Evolutionary conservation across 2,888 invertebrate species (phyloP), one percentile per base, ranked within the genome.

Genomic region (Slavum lentiscoides): DNA sequence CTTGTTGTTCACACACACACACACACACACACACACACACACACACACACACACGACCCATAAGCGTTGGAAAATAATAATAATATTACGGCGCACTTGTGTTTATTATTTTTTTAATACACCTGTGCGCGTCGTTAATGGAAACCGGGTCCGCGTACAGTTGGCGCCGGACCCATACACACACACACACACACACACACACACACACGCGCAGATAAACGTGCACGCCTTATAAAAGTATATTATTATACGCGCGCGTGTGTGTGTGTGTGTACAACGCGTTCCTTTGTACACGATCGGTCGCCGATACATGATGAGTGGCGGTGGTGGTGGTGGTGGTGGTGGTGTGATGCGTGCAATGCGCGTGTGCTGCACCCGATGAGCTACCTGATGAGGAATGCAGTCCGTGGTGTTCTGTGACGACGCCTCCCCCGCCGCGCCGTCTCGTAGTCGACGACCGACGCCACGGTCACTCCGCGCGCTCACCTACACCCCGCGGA

Each of bases 61-160:
- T 70, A 68, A 70, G 70, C 77, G 62, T 64, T 59, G 49, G 49
- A 76, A 59, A 43, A 43, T 43, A 43, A 43, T 43, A 7, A 43
- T 43, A 43, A 67, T 55, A 67, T 67, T 55, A 39, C 55, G 37
- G n/a, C 9, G 3, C 13, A 11, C n/a, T 23, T 43, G 43, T 9
- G 21, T 64, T 19, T 61, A 69, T 77, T 61, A n/a, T 77, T 62
- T 30, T 30, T 30, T 30, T 30, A 69, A 70, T 70, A 70, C 77
- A 77, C 77, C 77, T 77, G 77, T 77, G 77, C 77, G 23, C 77
- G 66, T 64, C 70, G 77, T 77, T 77, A 77, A 77, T 77, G 77
- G 77, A 77, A 30, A 69, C 64, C 64, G 77, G 70, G 62, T 62
- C 39, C 69, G 69, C 17, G 77, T 30, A 4, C 30, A 30, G 30